Percentiles rank a stretch among this genome's conserved stretches.
Conservation (phyloP, 2,113 vertebrate species). For the Sphyrna mokarran region DNA sequence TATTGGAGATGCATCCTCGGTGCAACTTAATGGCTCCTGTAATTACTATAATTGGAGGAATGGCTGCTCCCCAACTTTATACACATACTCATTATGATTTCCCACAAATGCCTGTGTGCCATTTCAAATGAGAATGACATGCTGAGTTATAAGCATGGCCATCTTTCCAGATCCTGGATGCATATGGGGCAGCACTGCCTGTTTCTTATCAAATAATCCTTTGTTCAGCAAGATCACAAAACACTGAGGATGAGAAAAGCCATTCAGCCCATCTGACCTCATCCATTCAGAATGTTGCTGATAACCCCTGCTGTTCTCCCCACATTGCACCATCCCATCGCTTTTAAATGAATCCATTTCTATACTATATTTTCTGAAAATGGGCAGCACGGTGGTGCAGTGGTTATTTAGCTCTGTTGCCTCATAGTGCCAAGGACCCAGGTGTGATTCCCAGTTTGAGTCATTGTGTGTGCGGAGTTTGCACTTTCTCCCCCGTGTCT, state of each 20-base stretch:
- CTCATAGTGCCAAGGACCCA: too few relatives aligned
- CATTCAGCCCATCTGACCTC: not conserved
- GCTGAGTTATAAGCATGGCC: not conserved
- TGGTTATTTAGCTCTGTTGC: too few relatives aligned
- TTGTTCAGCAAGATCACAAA: not conserved
- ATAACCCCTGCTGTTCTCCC: not conserved
- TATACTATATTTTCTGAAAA: not conserved
- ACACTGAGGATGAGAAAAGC: not conserved
- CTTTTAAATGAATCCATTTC: not conserved
- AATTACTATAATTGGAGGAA: conserved; percentile 3
- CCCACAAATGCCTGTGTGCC: not conserved
- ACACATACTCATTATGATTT: not conserved
- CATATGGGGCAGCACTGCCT: not conserved
- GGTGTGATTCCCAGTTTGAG: too few relatives aligned
- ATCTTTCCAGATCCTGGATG: not conserved
- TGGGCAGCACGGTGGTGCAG: too few relatives aligned
- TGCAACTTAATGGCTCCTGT: not conserved
- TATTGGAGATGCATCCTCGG: not conserved
- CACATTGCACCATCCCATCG: not conserved
- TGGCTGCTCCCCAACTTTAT: too few relatives aligned
- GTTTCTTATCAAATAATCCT: too few relatives aligned
- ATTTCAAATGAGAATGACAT: not conserved
- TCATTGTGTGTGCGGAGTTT: too few relatives aligned
- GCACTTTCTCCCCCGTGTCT: too few relatives aligned
- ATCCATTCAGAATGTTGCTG: not conserved